phyloP scores from a whole-genome alignment of 2,113 vertebrate genomes.

The Myotis yumanensis region DNA sequence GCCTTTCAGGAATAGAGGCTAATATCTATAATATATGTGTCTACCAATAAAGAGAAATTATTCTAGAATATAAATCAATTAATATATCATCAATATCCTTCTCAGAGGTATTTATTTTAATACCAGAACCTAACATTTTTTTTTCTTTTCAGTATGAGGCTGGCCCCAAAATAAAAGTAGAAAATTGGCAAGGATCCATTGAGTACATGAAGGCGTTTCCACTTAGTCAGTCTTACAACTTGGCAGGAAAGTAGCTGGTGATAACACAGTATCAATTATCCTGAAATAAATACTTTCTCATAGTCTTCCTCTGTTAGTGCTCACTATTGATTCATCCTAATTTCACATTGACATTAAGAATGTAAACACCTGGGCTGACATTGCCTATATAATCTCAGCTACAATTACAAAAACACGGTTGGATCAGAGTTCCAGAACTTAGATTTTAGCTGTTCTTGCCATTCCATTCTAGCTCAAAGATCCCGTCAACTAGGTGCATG shows the following conservation, averaged over 20 bases:
- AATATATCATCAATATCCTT: conserved; percentile 37
- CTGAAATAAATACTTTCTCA: neutral
- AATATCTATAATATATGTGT: conserved; percentile 5
- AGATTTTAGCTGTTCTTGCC: neutral
- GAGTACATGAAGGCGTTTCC: neutral
- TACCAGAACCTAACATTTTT: neutral
- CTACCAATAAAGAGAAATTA: conserved; percentile 35
- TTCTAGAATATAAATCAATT: conserved; percentile 37
- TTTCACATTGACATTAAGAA: conserved; percentile 2
- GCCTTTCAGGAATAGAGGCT: neutral
- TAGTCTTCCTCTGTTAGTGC: neutral
- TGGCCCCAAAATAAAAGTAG: conserved; percentile 51
- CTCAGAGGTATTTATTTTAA: conserved; percentile 56
- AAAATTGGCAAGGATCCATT: conserved; percentile 40
- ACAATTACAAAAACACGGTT: neutral
- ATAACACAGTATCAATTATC: neutral
- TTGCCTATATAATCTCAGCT: neutral
- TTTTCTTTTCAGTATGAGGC: neutral
- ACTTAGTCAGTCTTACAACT: neutral
- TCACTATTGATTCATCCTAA: neutral
- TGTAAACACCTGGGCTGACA: neutral
- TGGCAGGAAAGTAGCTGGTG: neutral
- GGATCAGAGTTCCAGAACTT: neutral
- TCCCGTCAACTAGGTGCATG: neutral
- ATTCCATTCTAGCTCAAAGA: neutral